Evolutionary conservation across 2,113 vertebrate species (phyloP).

Genomic region (Eonycteris spelaea): DNA sequence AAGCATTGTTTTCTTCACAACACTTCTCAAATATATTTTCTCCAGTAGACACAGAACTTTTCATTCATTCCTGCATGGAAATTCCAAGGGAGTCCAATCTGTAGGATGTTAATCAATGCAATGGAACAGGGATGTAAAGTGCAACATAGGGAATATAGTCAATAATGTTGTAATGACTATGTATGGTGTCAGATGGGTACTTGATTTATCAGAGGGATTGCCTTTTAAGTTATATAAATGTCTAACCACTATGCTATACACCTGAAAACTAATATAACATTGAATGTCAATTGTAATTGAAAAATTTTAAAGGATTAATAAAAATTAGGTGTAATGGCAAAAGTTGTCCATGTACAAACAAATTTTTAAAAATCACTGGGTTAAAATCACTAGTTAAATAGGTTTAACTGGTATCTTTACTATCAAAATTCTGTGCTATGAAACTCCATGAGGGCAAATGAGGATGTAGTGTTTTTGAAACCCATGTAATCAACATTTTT

Average conservation of each 20-base stretch:
- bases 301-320: neutral
- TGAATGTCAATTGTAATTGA: neutral
- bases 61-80: neutral
- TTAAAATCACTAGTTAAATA: neutral
- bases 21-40: neutral
- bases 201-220: no score
- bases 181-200: neutral
- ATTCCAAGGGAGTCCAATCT: neutral
- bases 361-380: neutral
- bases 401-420: neutral
- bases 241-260: neutral
- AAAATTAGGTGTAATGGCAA: neutral
- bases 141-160: neutral
- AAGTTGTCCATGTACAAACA: neutral
- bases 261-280: neutral
- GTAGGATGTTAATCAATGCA: neutral
- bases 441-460: neutral
- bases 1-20: neutral
- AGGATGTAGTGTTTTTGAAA: neutral
- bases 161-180: neutral
- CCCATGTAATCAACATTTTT: neutral
- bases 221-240: neutral
- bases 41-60: neutral
- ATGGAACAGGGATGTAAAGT: neutral
- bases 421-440: neutral